Conservation (phyloP, 2,797 vertebrate species). For the Sebastes trivittatus region DNA sequence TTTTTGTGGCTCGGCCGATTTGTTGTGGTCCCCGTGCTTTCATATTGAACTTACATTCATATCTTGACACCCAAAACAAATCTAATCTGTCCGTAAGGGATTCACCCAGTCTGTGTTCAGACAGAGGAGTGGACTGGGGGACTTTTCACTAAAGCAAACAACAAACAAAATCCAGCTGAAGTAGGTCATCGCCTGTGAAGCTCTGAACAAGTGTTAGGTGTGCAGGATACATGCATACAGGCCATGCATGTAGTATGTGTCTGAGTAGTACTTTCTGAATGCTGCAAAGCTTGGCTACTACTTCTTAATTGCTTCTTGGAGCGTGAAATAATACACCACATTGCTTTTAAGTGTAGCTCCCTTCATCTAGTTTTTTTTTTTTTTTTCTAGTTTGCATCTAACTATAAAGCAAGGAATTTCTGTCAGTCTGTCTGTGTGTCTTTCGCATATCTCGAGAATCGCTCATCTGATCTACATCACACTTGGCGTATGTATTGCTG, state of each 20-base stretch:
- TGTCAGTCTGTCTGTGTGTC: background rate
- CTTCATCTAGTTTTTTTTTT: slow-evolving; percentile 11
- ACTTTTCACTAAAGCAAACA: slow-evolving; percentile 61
- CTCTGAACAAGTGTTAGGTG: slow-evolving; percentile 12
- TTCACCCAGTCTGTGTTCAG: slow-evolving; percentile 56
- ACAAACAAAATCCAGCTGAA: slow-evolving; percentile 53
- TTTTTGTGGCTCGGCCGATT: background rate
- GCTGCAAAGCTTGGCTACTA: background rate
- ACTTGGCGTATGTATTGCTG: too few relatives aligned
- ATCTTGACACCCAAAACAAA: slow-evolving; percentile 34
- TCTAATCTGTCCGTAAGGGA: slow-evolving; percentile 55
- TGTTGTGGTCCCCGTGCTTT: background rate
- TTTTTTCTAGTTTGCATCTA: background rate
- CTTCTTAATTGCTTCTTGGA: slow-evolving; percentile 8
- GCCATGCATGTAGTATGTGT: background rate
- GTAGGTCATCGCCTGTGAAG: slow-evolving; percentile 60
- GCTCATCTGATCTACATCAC: background rate
- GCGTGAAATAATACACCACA: slow-evolving; percentile 8
- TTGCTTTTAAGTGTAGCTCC: slow-evolving; percentile 25
- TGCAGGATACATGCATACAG: slow-evolving; percentile 4
- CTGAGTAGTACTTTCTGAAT: slow-evolving; percentile 14
- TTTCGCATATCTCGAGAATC: background rate
- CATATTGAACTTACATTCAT: slow-evolving; percentile 17
- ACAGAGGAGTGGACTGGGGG: slow-evolving; percentile 49
- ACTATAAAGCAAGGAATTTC: background rate